A percentile compares a stretch with the other conserved stretches of the same genome.
These are phyloP conservation scores for Caiman crocodilus DNA, from an alignment of 2,797 vertebrate species.

Conservation along the genomic window DNA sequence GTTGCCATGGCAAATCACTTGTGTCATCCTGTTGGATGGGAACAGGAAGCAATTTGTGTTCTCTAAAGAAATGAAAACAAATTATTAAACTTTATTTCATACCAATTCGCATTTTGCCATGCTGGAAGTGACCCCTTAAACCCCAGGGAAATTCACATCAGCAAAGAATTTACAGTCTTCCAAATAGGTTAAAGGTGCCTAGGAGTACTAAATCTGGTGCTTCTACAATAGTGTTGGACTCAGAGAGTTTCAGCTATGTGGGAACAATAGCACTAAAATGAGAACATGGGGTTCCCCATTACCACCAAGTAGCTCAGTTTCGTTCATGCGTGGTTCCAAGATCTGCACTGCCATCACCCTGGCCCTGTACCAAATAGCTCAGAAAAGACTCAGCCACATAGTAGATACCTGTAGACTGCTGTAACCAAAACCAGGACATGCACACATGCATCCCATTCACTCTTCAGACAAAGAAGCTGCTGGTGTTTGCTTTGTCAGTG, in stretches of 20 bases:
- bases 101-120: background rate
- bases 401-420: background rate
- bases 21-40: constrained; percentile 29
- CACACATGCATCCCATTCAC: background rate
- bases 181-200: background rate
- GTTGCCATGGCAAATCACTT: constrained; percentile 58
- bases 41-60: constrained; percentile 47
- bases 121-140: background rate
- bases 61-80: background rate
- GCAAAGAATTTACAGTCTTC: background rate
- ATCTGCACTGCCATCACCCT: background rate
- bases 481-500: background rate
- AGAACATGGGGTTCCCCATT: background rate
- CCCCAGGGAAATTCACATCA: background rate
- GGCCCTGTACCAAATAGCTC: background rate
- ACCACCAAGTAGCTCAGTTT: background rate
- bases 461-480: background rate
- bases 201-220: background rate
- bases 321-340: background rate
- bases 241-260: background rate
- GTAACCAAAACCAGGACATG: background rate
- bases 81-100: background rate
- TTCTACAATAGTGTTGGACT: background rate
- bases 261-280: background rate
- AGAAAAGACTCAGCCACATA: background rate